Base-by-base conservation (phyloP, 2,888 invertebrate genomes). In the Himalopsyche kuldschensis region DNA sequence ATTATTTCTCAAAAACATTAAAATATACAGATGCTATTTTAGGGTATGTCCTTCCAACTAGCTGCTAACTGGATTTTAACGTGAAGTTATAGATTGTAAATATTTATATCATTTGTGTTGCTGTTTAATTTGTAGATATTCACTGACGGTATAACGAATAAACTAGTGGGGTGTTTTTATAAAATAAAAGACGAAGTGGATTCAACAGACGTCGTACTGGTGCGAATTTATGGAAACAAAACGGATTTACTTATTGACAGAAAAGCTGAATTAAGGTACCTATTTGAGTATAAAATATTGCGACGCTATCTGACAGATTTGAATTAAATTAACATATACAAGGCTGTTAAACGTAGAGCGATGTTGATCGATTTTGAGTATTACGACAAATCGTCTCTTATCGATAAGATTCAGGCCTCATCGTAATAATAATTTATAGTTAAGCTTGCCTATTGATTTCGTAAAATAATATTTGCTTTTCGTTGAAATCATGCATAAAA, bases 101-200 rank as follows among this genome's bases (percentile, higher is more conserved):
- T 55, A 76, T 75, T 47, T 35, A 82, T 69, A 55, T 46, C 48
- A 20, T 24, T n/a, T 41, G 11, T 41, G 15, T 15, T 41, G 41
- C 0, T 75, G 1, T 81, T 86, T 84, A 85, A 85, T 86, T 87
- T 88, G 84, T 91, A 98, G 98, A 90, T 95, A 88, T 97, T 98
- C 90, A 98, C 97, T 86, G 97, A 98, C 93, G 98, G 98, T 75
- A 96, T 97, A 86, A 97, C 98, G 78, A 98, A 98, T 91, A 97
- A 96, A 90, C 92, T 99, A 87, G 93, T 98, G 82, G 97, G 96
- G 47, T 96, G 96, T 87, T 94, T 93, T 88, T 89, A 91, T 86
- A 90, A 89, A 75, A 87, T 87, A 17, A 80, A 87, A 24, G 87
- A 86, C 81, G 87, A 87, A 83, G 87, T 88, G 17, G 82, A 82